phyloP scores from a whole-genome alignment of 2,797 vertebrate species.

The Galaxias olidus region DNA sequence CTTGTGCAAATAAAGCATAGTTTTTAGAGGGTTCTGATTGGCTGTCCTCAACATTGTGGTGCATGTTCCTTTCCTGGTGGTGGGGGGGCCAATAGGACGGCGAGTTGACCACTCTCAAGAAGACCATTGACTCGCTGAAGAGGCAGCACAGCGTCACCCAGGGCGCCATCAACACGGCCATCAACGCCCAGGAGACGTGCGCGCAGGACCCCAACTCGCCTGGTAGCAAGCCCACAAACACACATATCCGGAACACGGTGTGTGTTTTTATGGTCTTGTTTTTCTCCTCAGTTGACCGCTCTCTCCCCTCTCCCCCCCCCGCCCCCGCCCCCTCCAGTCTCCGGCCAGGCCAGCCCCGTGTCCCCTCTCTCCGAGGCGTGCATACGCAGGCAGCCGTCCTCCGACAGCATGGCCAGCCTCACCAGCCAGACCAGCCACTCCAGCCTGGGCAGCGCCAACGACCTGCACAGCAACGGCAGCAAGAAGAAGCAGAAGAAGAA shows the following conservation, averaged over 20 bases:
- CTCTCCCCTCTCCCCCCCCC: background rate
- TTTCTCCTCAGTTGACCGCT: background rate
- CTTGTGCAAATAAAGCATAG: no score
- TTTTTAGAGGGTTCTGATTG: background rate
- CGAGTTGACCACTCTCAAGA: conserved; percentile 84
- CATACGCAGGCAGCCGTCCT: conserved; percentile 83
- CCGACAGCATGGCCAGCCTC: conserved; percentile 86
- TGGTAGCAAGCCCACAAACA: conserved; percentile 9
- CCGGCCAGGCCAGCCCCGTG: conserved; percentile 56
- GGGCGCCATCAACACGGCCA: conserved; percentile 83
- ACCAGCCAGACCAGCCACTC: conserved; percentile 87
- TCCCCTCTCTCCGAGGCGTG: conserved; percentile 74
- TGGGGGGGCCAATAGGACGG: conserved; percentile 73
- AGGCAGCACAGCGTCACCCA: conserved; percentile 85
- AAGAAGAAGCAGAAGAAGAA: conserved; percentile 90
- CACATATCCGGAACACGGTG: background rate
- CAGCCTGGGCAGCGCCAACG: conserved; percentile 77
- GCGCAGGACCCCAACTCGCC: conserved; percentile 28
- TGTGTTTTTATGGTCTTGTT: background rate
- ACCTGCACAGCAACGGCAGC: conserved; percentile 72
- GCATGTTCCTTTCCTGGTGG: conserved; percentile 9
- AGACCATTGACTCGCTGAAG: conserved; percentile 85
- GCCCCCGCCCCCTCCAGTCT: conserved; percentile 19
- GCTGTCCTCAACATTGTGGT: background rate
- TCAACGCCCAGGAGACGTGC: conserved; percentile 82